Conservation (phyloP, 2,888 invertebrate species). For the Hofmannophila pseudospretella region DNA sequence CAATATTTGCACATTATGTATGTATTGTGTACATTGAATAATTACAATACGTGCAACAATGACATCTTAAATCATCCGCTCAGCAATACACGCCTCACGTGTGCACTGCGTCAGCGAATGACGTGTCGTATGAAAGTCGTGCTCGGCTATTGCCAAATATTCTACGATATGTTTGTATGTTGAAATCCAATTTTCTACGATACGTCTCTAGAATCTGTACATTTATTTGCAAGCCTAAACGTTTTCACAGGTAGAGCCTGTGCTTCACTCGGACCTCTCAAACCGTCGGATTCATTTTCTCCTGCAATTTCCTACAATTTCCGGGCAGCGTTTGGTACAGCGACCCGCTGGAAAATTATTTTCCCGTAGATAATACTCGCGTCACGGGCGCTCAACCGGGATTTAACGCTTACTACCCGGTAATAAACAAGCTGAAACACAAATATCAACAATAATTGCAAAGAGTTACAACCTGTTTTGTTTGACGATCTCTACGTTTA, state of each 20-base stretch:
- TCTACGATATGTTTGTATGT: not conserved
- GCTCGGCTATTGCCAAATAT: not conserved
- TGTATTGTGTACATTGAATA: slow-evolving; percentile 1
- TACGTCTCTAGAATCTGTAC: not conserved
- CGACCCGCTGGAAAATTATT: slow-evolving; percentile 65
- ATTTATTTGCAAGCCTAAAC: slow-evolving; percentile 25
- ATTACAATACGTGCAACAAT: slow-evolving; percentile 7
- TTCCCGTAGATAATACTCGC: slow-evolving; percentile 34
- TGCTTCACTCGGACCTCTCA: slow-evolving; percentile 52
- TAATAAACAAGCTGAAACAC: not conserved
- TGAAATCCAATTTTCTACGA: not conserved
- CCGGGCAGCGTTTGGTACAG: slow-evolving; percentile 66
- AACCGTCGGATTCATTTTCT: slow-evolving; percentile 73
- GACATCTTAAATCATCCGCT: slow-evolving; percentile 4
- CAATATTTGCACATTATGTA: slow-evolving; percentile 29
- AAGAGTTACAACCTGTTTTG: not conserved
- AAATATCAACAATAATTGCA: not conserved
- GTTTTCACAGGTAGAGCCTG: slow-evolving; percentile 16
- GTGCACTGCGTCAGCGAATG: slow-evolving; percentile 1
- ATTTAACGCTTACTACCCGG: not conserved
- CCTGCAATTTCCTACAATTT: slow-evolving; percentile 78
- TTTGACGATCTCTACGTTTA: no score
- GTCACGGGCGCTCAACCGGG: not conserved
- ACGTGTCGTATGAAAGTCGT: not conserved
- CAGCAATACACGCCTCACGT: slow-evolving; percentile 3